Base-by-base conservation (phyloP, 2,113 vertebrate species). In the Rana temporaria region DNA sequence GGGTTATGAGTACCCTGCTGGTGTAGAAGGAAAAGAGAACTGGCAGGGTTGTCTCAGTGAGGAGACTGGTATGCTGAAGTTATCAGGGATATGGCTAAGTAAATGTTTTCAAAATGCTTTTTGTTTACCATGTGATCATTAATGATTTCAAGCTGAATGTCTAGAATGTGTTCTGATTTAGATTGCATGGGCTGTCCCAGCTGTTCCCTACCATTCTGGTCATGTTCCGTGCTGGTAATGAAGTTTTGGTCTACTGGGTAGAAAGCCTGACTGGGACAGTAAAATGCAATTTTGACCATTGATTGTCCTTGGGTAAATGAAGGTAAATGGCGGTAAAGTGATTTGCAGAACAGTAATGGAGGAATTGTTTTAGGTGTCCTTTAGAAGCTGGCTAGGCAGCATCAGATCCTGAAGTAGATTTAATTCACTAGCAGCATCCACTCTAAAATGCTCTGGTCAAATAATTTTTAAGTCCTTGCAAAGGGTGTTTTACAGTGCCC, bases 241-340 rank as follows among this genome's bases (percentile, higher is more conserved):
- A 73, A 72, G 53, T 81, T n/a, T 55, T 81, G 69, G 79, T 81
- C 79, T 73, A 63, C 57, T 73, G 69, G 22, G 42, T 81, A 65
- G 57, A 72, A 71, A 73, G 38, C 19, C 69, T 48, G 1, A 34
- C 59, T 72, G 79, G 80, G 70, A 74, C 67, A 42, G 18, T 57
- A 20, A 73, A 82, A 81, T 71, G 70, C 62, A 70, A 82, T 24
- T 66, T 72, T 11, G 30, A 34, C 70, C 80, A 82, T 65, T 57
- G 60, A 74, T 74, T 82, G 80, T 66, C 80, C 80, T 67, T 82
- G 80, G 60, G 80, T 82, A 81, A 65, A 73, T 81, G 34, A 62
- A 73, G 38, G 52, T 30, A 72, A 32, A 72, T 57, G 32, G 20
- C 24, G 18, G 79, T 81, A 82, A 73, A 66, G 62, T 82, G 70